A percentile compares a stretch with the other conserved stretches of the same genome.
These are phyloP conservation scores for Mesoclemmys tuberculata DNA, from an alignment of 2,113 vertebrate genomes.

Conservation along the genomic window DNA sequence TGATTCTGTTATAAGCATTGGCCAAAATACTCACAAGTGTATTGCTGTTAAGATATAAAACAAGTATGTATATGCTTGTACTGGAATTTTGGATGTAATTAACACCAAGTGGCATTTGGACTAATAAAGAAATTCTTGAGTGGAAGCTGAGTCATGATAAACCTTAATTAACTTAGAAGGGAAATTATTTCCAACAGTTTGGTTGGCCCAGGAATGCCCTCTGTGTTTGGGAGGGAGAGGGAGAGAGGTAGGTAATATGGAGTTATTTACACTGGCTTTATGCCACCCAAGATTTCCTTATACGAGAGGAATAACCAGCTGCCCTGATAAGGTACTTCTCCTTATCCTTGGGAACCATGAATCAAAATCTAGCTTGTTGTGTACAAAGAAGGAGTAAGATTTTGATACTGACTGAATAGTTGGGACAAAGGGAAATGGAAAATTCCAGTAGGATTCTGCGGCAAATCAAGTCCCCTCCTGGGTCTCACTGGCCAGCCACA, in stretches of 20 bases:
- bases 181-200: not conserved
- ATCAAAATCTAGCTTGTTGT: not conserved
- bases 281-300: not conserved
- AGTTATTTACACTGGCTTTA: too few relatives aligned
- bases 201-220: not conserved
- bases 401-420: not conserved
- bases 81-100: too few relatives aligned
- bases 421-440: too few relatives aligned
- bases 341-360: not conserved
- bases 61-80: too few relatives aligned
- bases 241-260: not conserved
- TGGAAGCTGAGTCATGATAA: not conserved
- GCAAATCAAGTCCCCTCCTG: too few relatives aligned
- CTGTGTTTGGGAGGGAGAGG: not conserved
- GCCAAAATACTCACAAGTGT: not conserved
- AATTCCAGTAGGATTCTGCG: too few relatives aligned
- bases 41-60: not conserved
- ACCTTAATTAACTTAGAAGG: not conserved
- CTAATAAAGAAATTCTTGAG: not conserved
- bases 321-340: not conserved
- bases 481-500: too few relatives aligned
- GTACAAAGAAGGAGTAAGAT: not conserved
- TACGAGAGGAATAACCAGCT: not conserved
- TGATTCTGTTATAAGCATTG: not conserved
- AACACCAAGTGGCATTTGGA: not conserved